Evolutionary conservation across 2,888 invertebrate species (phyloP), one percentile per base, ranked within the genome.

Genomic region (Neoitamus cyanurus): DNA sequence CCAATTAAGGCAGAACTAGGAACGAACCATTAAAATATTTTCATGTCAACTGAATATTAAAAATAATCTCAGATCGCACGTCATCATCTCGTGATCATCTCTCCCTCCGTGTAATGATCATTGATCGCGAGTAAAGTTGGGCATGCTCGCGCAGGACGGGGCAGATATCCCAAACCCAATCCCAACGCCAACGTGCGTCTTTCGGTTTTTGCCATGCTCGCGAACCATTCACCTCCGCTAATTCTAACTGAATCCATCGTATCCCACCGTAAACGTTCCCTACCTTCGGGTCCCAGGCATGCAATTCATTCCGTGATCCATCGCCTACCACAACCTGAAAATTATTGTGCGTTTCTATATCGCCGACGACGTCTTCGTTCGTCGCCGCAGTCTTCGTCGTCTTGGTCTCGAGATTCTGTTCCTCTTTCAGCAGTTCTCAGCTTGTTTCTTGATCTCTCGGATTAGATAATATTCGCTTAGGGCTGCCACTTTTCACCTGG

Each of bases 181-280:
- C 69, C 28, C 31, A 48, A 73, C 83, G 83, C 83, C 83, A 83
- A 83, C 83, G 73, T 83, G 83, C 73, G 83, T 83, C 73, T 75
- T 46, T 20, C 28, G 73, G 70, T 82, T 69, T 69, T 36, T 69
- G n/a, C 28, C 25, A 37, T 25, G 34, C 5, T 58, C 25, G 58
- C 42, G 31, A 78, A 78, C 78, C 78, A 78, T 78, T 78, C 82
- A 82, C 82, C 69, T 82, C 69, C 36, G 69, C 82, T 42, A 69
- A 69, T 69, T 69, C 73, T 83, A 83, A 83, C 83, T 83, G 83
- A 83, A 83, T 83, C 73, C 73, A 73, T 83, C 58, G 83, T 83
- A 58, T 58, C 20, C 58, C 15, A 20, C 58, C 20, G 15, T 20
- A 83, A 75, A 31, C 70, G 83, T 58, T 73, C 37, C 68, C 36